Base-by-base conservation (phyloP, 2,888 invertebrate genomes). In the Xestia c-nigrum region DNA sequence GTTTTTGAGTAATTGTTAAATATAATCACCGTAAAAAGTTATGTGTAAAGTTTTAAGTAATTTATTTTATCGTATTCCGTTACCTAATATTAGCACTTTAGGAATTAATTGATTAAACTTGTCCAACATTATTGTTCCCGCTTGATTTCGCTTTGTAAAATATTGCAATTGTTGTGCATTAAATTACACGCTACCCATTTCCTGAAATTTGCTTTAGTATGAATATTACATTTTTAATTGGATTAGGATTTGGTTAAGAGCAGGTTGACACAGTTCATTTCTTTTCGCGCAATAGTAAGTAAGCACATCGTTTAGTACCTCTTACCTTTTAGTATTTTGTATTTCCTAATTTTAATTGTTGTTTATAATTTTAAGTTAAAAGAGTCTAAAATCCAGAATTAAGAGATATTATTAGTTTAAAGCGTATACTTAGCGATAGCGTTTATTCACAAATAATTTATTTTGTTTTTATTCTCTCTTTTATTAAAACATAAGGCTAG, bases 301-400 rank as follows among this genome's bases (percentile, higher is more conserved):
- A 82, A 76, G 79, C 72, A 80, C 66, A 81, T 85, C 70, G 61
- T 83, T 83, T 83, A 78, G 78, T 87, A 87, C 85, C 85, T 88
- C 88, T 79, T 81, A 80, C 78, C 59, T 88, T 90, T 89, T 89
- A 93, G 90, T 92, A 92, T 92, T 92, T 90, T 83, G 89, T 91
- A 92, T 92, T 92, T 90, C 84, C 86, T 86, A 81, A 78, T 89
- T 91, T 90, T 90, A 89, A 90, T 95, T 94, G 94, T 96, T 95
- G 94, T 93, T 92, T 91, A 93, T 95, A 95, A 92, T 95, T 95
- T 81, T 95, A 94, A 92, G 93, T 92, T 92, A 91, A 87, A 93
- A 95, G 94, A 95, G 93, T 95, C 94, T 95, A 94, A 94, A 75
- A 92, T 92, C 95, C 95, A 95, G 94, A 95, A 95, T 94, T 89